Conservation (phyloP, 2,888 invertebrate species). For the Drosophila pseudotakahashii region DNA sequence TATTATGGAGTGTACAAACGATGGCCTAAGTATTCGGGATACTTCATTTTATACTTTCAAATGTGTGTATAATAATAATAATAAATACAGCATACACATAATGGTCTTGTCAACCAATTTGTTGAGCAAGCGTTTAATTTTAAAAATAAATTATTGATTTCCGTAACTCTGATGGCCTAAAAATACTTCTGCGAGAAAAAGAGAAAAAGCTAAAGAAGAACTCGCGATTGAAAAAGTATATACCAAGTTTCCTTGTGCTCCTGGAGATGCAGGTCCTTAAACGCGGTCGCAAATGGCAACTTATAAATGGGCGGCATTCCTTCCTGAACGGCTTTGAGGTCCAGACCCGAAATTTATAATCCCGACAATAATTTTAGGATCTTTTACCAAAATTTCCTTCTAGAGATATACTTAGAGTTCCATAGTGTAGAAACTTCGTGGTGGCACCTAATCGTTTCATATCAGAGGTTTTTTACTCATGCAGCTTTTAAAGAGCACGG, state of each 20-base stretch:
- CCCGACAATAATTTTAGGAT: background rate
- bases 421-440: no score
- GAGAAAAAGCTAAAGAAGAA: rapidly evolving
- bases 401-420: no score
- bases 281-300: background rate
- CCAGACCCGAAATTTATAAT: background rate
- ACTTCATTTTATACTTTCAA: background rate
- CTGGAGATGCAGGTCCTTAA: background rate
- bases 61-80: background rate
- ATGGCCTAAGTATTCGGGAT: background rate
- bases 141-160: background rate
- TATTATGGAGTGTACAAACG: background rate
- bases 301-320: background rate
- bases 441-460: no score
- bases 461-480: no score
- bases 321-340: background rate
- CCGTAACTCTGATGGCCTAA: background rate
- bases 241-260: conserved; percentile 1
- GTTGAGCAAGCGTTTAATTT: no score
- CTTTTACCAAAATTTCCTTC: no score
- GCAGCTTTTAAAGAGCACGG: no score
- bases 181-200: conserved; percentile 37
- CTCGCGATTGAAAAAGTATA: background rate
- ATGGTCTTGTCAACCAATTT: no score
- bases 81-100: background rate